Evolutionary conservation across 2,888 invertebrate genomes (phyloP).

Genomic region (Lycaena phlaeas): DNA sequence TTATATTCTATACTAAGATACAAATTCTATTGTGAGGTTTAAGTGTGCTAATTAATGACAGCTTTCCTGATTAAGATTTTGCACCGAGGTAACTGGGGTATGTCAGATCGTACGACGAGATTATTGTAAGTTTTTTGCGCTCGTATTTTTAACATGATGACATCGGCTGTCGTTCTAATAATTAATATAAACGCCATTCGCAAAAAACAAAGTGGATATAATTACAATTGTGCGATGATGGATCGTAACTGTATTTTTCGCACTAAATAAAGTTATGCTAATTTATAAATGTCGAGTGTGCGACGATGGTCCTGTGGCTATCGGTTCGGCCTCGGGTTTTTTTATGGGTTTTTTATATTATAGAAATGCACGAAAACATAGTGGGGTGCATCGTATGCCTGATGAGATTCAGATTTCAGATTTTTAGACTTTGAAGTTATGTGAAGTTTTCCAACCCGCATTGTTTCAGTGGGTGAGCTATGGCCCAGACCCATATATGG

Average conservation of each 20-base stretch:
- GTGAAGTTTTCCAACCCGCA: too few relatives aligned
- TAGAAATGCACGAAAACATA: too few relatives aligned
- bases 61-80: conserved; percentile 50
- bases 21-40: conserved; percentile 35
- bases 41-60: conserved; percentile 59
- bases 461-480: too few relatives aligned
- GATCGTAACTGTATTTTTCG: conserved; percentile 15
- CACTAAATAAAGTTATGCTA: too few relatives aligned
- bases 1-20: conserved; percentile 18
- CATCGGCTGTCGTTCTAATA: conserved; percentile 45
- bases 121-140: conserved; percentile 39
- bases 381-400: too few relatives aligned
- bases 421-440: too few relatives aligned
- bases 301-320: too few relatives aligned
- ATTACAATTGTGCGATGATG: conserved; percentile 22
- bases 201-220: conserved; percentile 24
- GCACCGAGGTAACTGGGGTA: conserved; percentile 43
- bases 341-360: too few relatives aligned
- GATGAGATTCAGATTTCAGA: too few relatives aligned
- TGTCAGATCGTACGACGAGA: conserved; percentile 33
- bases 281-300: too few relatives aligned
- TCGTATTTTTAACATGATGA: conserved; percentile 31
- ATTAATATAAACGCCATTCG: conserved; percentile 47
- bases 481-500: too few relatives aligned
- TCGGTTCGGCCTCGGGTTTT: too few relatives aligned